Base-by-base conservation (phyloP, 2,797 vertebrate species). In the Epinephelus malabaricus region DNA sequence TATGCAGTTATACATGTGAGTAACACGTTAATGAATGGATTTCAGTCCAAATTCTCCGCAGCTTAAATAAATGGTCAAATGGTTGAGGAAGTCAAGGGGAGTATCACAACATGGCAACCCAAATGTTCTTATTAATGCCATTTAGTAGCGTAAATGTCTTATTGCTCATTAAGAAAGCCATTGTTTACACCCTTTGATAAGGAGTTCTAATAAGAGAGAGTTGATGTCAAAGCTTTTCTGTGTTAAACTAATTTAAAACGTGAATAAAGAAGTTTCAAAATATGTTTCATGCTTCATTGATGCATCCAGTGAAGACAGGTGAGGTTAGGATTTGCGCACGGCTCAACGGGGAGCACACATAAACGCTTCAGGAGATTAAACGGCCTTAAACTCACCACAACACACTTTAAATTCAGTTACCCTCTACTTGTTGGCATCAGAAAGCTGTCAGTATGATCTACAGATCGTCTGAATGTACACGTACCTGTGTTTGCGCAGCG, bases 401-500 rank as follows among this genome's bases (percentile, higher is more conserved):
- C 72, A 45, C 64, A 34, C 55, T 27, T 21, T 17, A 53, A 65
- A n/a, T 9, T 10, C 10, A 34, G 2, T 17, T 11, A 25, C 58
- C 23, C 12, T 4, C 15, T 1, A 23, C 7, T 21, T 43, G 38
- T 19, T 49, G 2, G 11, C 38, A 4, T 12, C 1, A 15, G 12
- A 50, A 4, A 50, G n/a, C 34, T 43, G 21, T 17, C 3, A 30
- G 50, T 15, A 6, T 40, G 0, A 27, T 0, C 34, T 2, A 1
- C 12, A 21, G 59, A 17, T 6, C 1, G 18, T 11, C 3, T 9
- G 19, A 11, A 4, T 0, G 14, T 14, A 0, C 50, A 70, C 85
- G 1, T 70, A 90, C 88, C 84, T 40, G 6, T 81, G 21, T 61
- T 47, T 40, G 30, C 49, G 71, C 84, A 40, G 6, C 73, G 23